These are phyloP conservation scores for Manacus vitellinus DNA, from an alignment of 2,113 vertebrate genomes.

Conservation along the genomic window DNA sequence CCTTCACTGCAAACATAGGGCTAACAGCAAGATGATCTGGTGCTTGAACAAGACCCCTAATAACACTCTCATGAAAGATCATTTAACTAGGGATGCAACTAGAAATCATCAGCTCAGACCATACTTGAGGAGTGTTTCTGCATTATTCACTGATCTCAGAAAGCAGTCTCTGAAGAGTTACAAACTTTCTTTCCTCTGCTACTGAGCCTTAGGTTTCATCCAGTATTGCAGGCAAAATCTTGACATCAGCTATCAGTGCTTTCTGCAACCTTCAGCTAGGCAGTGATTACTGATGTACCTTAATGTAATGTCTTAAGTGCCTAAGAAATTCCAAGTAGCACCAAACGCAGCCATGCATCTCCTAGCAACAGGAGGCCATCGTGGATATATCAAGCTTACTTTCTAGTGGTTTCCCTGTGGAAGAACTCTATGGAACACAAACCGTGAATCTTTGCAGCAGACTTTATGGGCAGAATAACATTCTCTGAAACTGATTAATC, in stretches of 20 bases:
- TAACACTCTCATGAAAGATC: not conserved
- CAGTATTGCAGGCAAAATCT: not conserved
- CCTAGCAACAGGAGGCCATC: not conserved
- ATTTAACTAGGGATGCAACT: not conserved
- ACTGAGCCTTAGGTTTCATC: not conserved
- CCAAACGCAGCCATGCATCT: not conserved
- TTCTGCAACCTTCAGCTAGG: not conserved
- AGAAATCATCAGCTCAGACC: not conserved
- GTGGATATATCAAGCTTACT: not conserved
- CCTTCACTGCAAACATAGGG: not conserved
- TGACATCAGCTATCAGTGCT: not conserved
- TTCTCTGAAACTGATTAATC: not conserved
- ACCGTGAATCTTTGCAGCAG: not conserved
- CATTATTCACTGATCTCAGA: not conserved
- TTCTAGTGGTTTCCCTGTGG: not conserved
- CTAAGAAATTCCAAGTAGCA: not conserved
- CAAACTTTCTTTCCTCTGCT: not conserved
- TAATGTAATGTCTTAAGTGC: not conserved
- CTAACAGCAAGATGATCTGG: not conserved
- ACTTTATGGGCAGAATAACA: not conserved
- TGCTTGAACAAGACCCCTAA: not conserved
- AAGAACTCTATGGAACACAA: not conserved
- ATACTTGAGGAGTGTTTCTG: not conserved
- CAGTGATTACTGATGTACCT: not conserved
- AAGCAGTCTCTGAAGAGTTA: not conserved